A percentile compares a stretch with the other conserved stretches of the same genome.
Conservation (phyloP, 2,888 invertebrate species). For the Ichneumoninae sp. region DNA sequence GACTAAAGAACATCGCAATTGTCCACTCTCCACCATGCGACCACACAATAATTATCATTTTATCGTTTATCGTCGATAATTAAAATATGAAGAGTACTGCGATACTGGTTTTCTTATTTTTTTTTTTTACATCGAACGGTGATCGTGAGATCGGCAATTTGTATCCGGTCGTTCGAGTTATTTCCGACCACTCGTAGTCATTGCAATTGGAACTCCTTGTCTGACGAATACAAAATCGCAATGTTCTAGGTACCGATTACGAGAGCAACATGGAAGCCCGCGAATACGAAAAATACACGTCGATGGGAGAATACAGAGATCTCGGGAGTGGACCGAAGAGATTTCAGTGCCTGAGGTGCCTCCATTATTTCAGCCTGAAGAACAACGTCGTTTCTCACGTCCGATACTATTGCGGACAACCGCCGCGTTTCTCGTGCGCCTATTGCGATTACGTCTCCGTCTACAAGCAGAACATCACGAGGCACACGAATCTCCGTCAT, state of each 20-base stretch:
- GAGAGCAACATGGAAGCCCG: background rate
- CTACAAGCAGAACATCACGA: conserved; percentile 73
- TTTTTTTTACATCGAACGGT: background rate
- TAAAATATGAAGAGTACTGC: background rate
- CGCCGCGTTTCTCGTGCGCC: conserved; percentile 80
- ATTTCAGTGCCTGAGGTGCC: conserved; percentile 79
- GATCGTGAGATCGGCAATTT: background rate
- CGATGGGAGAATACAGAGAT: conserved; percentile 15
- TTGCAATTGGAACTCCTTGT: background rate
- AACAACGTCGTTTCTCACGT: conserved; percentile 80
- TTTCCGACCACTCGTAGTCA: background rate
- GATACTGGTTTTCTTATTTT: background rate
- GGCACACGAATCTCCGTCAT: conserved; percentile 3
- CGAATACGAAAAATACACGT: background rate
- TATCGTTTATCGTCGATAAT: background rate
- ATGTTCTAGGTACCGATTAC: background rate
- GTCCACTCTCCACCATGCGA: too few species aligned
- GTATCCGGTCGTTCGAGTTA: background rate
- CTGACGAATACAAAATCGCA: background rate
- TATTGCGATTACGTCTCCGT: conserved; percentile 78
- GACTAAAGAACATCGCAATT: background rate
- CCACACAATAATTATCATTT: background rate
- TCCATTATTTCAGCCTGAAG: conserved; percentile 79
- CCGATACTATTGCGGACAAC: conserved; percentile 81
- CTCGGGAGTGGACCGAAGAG: conserved; percentile 66